Base-by-base conservation (phyloP, 2,888 invertebrate genomes). In the Phorcus lineatus region DNA sequence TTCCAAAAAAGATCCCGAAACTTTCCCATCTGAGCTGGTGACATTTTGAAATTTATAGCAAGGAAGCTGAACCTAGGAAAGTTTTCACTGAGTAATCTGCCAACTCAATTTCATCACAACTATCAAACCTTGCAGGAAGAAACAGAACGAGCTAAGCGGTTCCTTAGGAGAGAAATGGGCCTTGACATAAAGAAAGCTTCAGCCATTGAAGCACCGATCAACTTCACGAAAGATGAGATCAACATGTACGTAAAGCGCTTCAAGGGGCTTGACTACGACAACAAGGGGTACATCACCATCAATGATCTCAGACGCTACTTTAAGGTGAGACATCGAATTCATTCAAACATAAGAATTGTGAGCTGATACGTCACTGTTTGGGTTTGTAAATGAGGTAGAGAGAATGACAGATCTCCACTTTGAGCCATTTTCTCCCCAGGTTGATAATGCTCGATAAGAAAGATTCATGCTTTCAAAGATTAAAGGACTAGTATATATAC, bases 251-350 rank as follows among this genome's bases (percentile, higher is more conserved):
- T 98, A 90, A 97, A 97, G 91, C 95, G 99, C 81, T 99, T 99
- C 96, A 96, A 97, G 93, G 95, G 97, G 89, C 96, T 99, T 86
- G 99, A 99, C 94, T 96, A 96, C 89, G 99, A 99, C 91, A 96
- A 96, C 91, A 99, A 99, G 93, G 99, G 99, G 88, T 99, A 97
- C 94, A 98, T 99, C 82, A 99, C 99, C 31, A 97, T 99, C 89
- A 99, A 98, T 93, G 99, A 99, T 92, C 97, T 99, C 86, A 95
- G 99, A 87, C 95, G 97, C 91, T 97, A 98, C 93, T 95, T 99
- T 82, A 98, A 99, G 96, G 99, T 99, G 94, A 91, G 90, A 81
- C 47, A 6, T 7, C 6, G 16, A 4, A 70, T 1, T 28, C 17
- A 6, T 9, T n/a, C 0, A 70, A 24, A n/a, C n/a, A 7, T 24